These are phyloP conservation scores for Drosophila antonietae DNA, from an alignment of 2,888 invertebrate species.

Conservation along the genomic window DNA sequence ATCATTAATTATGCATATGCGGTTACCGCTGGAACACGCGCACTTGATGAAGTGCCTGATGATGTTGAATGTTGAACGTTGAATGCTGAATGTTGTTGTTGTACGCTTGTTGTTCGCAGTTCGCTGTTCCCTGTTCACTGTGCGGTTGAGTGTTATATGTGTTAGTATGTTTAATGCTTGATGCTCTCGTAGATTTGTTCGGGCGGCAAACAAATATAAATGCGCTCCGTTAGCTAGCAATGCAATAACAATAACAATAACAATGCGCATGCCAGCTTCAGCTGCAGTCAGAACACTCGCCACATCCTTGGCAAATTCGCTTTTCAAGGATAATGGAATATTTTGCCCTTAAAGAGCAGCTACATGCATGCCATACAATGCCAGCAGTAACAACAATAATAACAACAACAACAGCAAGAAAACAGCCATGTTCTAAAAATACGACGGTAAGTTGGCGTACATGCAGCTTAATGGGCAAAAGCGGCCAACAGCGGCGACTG, in stretches of 20 bases:
- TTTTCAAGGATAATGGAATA: constrained; percentile 79
- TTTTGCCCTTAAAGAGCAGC: constrained; percentile 73
- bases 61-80: constrained; percentile 14
- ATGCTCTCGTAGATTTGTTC: constrained; percentile 63
- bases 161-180: constrained; percentile 35
- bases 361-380: constrained; percentile 62
- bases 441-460: constrained; percentile 75
- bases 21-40: constrained; percentile 15
- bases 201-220: constrained; percentile 66
- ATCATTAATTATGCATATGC: constrained; percentile 55
- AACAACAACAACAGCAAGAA: constrained; percentile 31
- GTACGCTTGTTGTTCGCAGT: neutral
- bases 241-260: constrained; percentile 55
- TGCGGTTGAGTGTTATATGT: neutral
- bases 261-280: constrained; percentile 42
- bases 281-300: constrained; percentile 23
- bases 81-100: constrained; percentile 17
- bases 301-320: constrained; percentile 76
- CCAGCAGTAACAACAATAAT: constrained; percentile 26
- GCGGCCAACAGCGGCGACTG: constrained; percentile 73
- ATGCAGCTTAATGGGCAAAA: constrained; percentile 78
- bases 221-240: constrained; percentile 57
- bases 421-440: constrained; percentile 75
- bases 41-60: constrained; percentile 24
- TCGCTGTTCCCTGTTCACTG: too few relatives aligned